phyloP scores from a whole-genome alignment of 2,888 invertebrate species.

The Kryphioiulus occultus region DNA sequence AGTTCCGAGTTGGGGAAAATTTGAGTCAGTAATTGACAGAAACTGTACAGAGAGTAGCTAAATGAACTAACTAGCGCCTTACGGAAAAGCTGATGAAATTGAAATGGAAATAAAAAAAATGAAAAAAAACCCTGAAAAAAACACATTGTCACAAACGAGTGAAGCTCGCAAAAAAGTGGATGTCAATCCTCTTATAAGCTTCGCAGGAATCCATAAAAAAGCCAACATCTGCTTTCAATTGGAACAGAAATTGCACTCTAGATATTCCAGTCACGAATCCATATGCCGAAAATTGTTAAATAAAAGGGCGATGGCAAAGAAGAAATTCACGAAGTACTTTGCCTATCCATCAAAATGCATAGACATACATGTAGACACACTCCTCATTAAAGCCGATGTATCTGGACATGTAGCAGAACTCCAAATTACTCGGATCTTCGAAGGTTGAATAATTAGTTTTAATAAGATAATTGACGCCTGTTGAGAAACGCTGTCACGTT shows the following conservation, averaged over 20 bases:
- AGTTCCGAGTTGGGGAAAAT: neutral
- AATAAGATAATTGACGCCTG: neutral
- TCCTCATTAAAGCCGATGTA: neutral
- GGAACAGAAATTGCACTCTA: neutral
- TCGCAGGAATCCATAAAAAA: neutral
- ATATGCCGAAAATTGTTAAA: slow-evolving; percentile 25
- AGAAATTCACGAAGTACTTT: neutral
- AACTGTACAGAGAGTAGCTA: slow-evolving; percentile 20
- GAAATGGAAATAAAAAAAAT: neutral
- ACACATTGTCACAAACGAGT: slow-evolving; percentile 21
- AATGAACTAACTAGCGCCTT: slow-evolving; percentile 26
- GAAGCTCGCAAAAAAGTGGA: slow-evolving; percentile 6
- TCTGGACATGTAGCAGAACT: neutral
- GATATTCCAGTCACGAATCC: neutral
- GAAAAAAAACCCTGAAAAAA: neutral
- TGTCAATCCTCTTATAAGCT: slow-evolving; percentile 35
- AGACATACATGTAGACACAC: neutral
- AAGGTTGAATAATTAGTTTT: neutral
- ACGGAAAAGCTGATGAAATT: neutral
- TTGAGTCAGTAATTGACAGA: slow-evolving; percentile 1
- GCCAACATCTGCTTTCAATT: slow-evolving; percentile 35
- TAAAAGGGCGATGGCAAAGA: neutral
- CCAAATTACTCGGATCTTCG: neutral
- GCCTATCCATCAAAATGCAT: neutral
- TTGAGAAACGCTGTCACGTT: neutral